A percentile compares a stretch with the other conserved stretches of the same genome.
Conservation (phyloP, 2,888 invertebrate genomes). For the Steinernema carpocapsae region DNA sequence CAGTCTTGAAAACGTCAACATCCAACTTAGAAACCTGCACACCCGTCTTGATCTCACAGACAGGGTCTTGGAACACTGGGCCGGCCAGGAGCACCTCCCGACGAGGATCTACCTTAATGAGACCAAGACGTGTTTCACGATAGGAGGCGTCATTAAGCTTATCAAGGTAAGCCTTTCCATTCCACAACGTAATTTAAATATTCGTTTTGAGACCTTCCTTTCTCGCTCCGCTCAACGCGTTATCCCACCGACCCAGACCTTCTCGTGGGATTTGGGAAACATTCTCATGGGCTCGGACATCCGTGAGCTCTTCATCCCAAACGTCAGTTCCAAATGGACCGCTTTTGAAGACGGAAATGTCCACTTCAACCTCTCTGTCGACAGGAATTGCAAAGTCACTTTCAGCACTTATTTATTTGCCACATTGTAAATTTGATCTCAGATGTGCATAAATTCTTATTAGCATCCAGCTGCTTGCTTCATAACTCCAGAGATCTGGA, state of each 20-base stretch:
- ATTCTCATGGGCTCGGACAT: neutral
- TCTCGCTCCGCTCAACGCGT: neutral
- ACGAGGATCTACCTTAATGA: neutral
- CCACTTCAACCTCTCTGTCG: neutral
- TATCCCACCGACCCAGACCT: neutral
- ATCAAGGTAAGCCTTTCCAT: neutral
- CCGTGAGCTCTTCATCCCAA: slow-evolving; percentile 10
- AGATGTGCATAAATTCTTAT: neutral
- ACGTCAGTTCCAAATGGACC: neutral
- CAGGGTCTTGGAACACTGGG: slow-evolving; percentile 12
- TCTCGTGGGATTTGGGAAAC: slow-evolving; percentile 8
- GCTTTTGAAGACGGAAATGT: slow-evolving; percentile 2
- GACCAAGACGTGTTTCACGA: neutral
- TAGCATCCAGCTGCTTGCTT: neutral
- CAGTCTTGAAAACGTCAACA: slow-evolving; percentile 7
- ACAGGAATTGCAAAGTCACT: slow-evolving; percentile 4
- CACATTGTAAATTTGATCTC: slow-evolving; percentile 7
- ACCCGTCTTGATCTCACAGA: slow-evolving; percentile 11
- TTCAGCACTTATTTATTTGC: slow-evolving; percentile 26
- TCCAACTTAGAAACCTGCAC: neutral
- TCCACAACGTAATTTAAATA: neutral
- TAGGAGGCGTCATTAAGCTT: neutral
- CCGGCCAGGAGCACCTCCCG: neutral
- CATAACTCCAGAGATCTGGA: neutral
- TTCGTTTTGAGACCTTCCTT: neutral